Evolutionary conservation across 1,140 invertebrate genomes (phyloP), one percentile per base, ranked within the genome.

Genomic region (Calephelis nemesis): DNA sequence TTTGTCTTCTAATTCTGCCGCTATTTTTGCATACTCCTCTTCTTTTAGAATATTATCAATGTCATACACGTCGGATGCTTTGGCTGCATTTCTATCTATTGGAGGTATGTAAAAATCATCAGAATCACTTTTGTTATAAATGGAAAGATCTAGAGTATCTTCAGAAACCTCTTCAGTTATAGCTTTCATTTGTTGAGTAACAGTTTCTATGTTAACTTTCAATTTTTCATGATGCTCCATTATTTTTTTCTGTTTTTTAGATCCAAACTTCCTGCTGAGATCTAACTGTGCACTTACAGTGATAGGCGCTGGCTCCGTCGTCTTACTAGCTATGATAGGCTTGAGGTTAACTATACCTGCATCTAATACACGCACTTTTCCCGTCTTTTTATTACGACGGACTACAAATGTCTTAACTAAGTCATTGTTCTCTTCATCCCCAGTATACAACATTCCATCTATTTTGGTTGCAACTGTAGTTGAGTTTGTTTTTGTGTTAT

Each of bases 261-360:
- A 89, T 5, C 88, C 87, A 66, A 91, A 91, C 60, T 91, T 88
- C 42, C 85, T 78, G 48, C 87, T 89, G 3, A 91, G 70, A 48
- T 90, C 87, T 62, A 86, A 73, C 47, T 74, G 67, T 62, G 77
- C 83, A 0, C 76, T 81, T 47, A 87, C 82, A 9, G 78, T 45
- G 4, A 77, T 9, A 12, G 74, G 68, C 0, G 76, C 64, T 4
- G 73, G 12, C 5, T 79, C 74, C 4, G 12, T 13, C 7, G 69
- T 65, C 0, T 76, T 69, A 19, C 84, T 73, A 39, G 63, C 62
- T 67, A 79, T 78, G 0, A 77, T 42, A 7, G 87, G 87, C 71
- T 84, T 88, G 7, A 87, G 47, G 9, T 83, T 76, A 3, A 80
- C 70, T 30, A 68, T 76, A 7, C 68, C 70, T 1, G 74, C 67